phyloP scores from a whole-genome alignment of 2,797 vertebrate species.

The Chaetodon trifasciatus region DNA sequence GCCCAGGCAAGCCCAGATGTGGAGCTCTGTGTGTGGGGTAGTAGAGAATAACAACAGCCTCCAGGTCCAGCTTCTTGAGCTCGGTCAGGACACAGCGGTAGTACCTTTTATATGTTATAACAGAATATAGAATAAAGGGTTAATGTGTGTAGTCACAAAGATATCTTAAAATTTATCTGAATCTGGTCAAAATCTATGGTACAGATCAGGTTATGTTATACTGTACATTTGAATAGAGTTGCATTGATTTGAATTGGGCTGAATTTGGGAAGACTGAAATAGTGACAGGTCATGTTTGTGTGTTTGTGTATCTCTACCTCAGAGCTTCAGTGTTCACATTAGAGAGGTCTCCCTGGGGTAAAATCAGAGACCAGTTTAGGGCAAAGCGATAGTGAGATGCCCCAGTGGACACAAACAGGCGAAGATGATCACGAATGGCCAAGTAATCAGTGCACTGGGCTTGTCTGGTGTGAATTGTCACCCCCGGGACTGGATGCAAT shows the following conservation, averaged over 20 bases:
- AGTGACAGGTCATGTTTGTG: neutral
- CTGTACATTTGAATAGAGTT: neutral
- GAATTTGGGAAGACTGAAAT: neutral
- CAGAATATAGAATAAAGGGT: slow-evolving; percentile 3
- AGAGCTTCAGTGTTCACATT: slow-evolving; percentile 87
- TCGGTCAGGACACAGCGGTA: slow-evolving; percentile 92
- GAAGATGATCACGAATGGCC: slow-evolving; percentile 89
- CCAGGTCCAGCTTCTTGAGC: slow-evolving; percentile 85
- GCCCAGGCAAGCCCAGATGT: slow-evolving; percentile 87
- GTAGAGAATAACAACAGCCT: slow-evolving; percentile 90
- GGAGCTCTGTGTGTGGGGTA: slow-evolving; percentile 87
- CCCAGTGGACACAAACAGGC: slow-evolving; percentile 87
- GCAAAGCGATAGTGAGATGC: slow-evolving; percentile 93
- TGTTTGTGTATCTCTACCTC: slow-evolving; percentile 69
- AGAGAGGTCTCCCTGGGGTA: slow-evolving; percentile 89
- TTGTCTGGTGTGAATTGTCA: slow-evolving; percentile 86
- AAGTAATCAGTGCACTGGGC: slow-evolving; percentile 94
- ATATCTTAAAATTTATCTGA: neutral
- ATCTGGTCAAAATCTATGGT: neutral
- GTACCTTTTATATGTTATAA: slow-evolving; percentile 79
- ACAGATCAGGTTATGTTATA: neutral
- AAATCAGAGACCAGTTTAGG: slow-evolving; percentile 93
- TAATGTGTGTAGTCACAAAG: slow-evolving; percentile 1
- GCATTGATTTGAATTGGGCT: neutral
- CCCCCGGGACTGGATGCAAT: slow-evolving; percentile 87